These are phyloP conservation scores for Pachycephala philippinensis DNA, from an alignment of 2,113 vertebrate genomes.

Conservation along the genomic window DNA sequence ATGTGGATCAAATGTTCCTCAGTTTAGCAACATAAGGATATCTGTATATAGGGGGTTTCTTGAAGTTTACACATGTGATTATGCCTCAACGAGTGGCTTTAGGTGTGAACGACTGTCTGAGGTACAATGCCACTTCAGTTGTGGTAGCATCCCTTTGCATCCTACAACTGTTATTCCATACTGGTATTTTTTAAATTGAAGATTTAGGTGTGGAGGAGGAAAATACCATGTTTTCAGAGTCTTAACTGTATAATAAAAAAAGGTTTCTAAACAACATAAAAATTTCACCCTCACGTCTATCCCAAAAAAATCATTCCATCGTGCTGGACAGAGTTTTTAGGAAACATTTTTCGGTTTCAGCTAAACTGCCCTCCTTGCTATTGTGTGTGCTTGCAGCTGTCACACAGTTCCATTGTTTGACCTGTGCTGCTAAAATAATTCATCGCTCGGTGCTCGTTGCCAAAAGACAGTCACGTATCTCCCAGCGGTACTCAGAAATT, in stretches of 20 bases:
- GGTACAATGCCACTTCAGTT: not conserved
- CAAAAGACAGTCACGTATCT: not conserved
- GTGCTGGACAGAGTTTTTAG: not conserved
- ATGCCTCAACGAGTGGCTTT: not conserved
- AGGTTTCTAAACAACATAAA: not conserved
- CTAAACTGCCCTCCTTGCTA: not conserved
- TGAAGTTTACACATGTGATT: accelerated
- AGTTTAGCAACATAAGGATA: not conserved
- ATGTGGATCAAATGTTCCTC: not conserved
- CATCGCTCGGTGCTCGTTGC: not conserved
- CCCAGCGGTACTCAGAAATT: not conserved
- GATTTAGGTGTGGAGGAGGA: not conserved
- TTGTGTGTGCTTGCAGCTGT: not conserved
- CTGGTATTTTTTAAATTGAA: not conserved
- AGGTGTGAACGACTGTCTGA: not conserved
- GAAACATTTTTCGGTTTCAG: not conserved
- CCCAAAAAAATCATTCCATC: not conserved
- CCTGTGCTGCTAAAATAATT: slow-evolving; percentile 22
- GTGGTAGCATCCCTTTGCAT: not conserved
- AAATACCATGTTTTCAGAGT: not conserved
- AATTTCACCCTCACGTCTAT: not conserved
- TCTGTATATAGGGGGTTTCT: not conserved
- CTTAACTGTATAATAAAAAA: not conserved
- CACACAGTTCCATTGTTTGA: not conserved
- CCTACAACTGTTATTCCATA: not conserved